phyloP scores from a whole-genome alignment of 2,888 invertebrate genomes.

The Agapetus fuscipes region DNA sequence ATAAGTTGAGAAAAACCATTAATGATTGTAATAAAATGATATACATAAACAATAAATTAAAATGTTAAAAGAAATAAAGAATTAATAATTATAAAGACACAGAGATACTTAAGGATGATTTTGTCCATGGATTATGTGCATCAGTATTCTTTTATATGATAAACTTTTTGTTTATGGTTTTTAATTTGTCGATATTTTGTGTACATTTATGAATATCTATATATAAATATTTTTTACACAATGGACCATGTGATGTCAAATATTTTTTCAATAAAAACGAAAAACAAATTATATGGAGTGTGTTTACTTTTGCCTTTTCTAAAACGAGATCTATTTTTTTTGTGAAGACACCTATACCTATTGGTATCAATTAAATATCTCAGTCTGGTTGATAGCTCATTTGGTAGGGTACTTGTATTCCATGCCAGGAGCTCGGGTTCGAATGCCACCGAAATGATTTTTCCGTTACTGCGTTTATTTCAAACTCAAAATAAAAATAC shows the following conservation, averaged over 20 bases:
- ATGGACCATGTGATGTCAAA: conserved; percentile 21
- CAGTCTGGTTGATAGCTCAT: no score
- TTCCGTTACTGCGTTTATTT: no score
- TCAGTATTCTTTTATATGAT: conserved; percentile 20
- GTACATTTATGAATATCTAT: conserved; percentile 20
- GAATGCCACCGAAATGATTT: no score
- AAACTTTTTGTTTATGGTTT: conserved; percentile 13
- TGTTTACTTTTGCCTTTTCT: no score
- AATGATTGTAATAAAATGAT: no score
- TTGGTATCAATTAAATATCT: no score
- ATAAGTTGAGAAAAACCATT: no score
- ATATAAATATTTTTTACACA: conserved; percentile 22
- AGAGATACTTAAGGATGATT: conserved; percentile 16
- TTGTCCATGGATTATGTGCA: conserved; percentile 17
- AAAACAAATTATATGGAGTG: conserved; percentile 9
- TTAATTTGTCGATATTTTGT: conserved; percentile 17
- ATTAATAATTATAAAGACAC: conserved; percentile 5
- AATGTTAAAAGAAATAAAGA: not conserved
- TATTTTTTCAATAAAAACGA: conserved; percentile 22
- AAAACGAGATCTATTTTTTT: no score
- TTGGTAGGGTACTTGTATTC: no score
- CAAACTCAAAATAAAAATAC: no score
- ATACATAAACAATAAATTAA: not conserved
- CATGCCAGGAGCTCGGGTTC: no score
- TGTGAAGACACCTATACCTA: no score